phyloP scores from a whole-genome alignment of 2,113 vertebrate genomes.

The Melanerpes aurifrons region DNA sequence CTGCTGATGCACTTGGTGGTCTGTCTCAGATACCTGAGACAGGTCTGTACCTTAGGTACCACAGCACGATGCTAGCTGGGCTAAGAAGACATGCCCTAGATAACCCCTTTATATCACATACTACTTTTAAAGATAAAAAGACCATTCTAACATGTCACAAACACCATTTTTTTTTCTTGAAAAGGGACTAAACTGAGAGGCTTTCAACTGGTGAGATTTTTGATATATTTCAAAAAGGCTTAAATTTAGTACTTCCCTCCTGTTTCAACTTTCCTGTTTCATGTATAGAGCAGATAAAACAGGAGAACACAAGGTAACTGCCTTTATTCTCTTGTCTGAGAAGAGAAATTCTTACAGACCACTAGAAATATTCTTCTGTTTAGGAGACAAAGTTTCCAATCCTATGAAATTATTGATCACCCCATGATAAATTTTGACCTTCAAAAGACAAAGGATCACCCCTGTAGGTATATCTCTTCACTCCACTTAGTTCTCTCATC shows the following conservation, averaged over 20 bases:
- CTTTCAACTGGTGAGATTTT: not conserved
- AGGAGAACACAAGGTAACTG: not conserved
- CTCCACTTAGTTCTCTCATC: not conserved
- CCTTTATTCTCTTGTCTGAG: not conserved
- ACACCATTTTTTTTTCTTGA: not conserved
- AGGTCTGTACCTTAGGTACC: too few relatives aligned
- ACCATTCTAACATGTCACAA: not conserved
- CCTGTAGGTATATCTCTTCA: not conserved
- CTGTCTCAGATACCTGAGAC: not conserved
- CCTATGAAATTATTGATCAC: not conserved
- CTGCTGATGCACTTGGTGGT: rapidly evolving
- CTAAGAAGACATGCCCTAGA: not conserved
- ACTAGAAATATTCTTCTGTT: not conserved
- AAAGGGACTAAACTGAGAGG: not conserved
- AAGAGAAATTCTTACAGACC: not conserved
- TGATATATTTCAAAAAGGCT: not conserved
- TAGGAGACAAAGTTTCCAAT: not conserved
- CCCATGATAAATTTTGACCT: not conserved
- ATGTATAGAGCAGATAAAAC: not conserved
- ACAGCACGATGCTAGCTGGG: not conserved
- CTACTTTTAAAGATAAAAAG: not conserved
- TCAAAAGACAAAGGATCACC: not conserved
- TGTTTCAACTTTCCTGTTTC: not conserved
- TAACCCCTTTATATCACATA: rapidly evolving
- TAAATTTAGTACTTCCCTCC: not conserved